These are phyloP conservation scores for Diarsia mendica DNA, from an alignment of 2,888 invertebrate species.

Conservation along the genomic window DNA sequence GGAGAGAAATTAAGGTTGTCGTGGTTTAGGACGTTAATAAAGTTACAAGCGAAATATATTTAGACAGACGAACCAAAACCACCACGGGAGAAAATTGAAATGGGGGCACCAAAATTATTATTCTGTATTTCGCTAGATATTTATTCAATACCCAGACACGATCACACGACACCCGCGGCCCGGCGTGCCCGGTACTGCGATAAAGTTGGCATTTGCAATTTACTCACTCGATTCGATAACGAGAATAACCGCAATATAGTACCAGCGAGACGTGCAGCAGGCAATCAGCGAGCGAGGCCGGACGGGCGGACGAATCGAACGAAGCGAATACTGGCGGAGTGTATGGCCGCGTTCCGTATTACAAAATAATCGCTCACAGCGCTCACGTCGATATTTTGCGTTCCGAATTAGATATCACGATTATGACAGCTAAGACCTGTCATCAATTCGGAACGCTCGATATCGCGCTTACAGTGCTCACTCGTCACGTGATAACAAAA, in stretches of 20 bases:
- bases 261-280: constrained; percentile 9
- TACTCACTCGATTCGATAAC: constrained; percentile 48
- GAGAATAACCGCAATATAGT: constrained; percentile 41
- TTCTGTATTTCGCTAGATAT: constrained; percentile 33
- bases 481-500: no score
- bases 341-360: no score
- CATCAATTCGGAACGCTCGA: no score
- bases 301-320: not conserved
- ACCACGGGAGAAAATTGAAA: constrained; percentile 48
- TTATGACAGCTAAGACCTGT: no score
- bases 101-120: constrained; percentile 49
- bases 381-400: no score
- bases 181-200: constrained; percentile 57
- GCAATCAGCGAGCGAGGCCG: not conserved
- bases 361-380: no score
- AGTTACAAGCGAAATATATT: constrained; percentile 35
- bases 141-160: constrained; percentile 29
- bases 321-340: not conserved
- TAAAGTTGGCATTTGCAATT: constrained; percentile 51
- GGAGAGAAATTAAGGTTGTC: constrained; percentile 17
- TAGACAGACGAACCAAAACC: constrained; percentile 24
- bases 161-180: constrained; percentile 40
- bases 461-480: no score
- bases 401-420: no score
- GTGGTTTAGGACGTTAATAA: not conserved